Percentiles rank a stretch among this genome's conserved stretches.
These are phyloP conservation scores for Callopanchax toddi DNA, from an alignment of 2,113 vertebrate species.

Conservation along the genomic window DNA sequence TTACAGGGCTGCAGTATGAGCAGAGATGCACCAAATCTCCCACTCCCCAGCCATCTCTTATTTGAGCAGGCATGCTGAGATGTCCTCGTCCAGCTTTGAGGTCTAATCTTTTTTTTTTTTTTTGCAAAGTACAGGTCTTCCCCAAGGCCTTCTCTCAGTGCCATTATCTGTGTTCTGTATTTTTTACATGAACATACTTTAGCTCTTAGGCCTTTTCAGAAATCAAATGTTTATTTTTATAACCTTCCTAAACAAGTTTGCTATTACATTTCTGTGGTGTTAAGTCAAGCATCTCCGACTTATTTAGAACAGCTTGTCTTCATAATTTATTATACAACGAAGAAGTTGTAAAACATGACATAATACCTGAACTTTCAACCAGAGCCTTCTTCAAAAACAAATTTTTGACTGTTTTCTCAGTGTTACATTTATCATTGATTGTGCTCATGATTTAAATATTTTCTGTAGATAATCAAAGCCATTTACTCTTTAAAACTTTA, in stretches of 20 bases:
- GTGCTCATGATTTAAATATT: too few species aligned
- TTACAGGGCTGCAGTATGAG: background rate
- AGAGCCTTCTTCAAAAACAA: too few species aligned
- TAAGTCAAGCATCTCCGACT: background rate
- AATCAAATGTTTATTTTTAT: conserved; percentile 42
- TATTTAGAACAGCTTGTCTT: conserved; percentile 9
- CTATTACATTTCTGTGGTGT: too few species aligned
- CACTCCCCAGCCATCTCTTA: background rate
- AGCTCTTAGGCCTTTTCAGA: conserved; percentile 9
- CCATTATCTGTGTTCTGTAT: background rate
- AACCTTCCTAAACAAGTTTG: conserved; percentile 6
- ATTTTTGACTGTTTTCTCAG: too few species aligned
- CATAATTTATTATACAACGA: background rate
- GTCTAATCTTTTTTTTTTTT: background rate
- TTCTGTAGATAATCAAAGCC: too few species aligned
- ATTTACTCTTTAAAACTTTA: too few species aligned
- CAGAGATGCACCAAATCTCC: background rate
- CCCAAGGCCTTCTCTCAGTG: background rate
- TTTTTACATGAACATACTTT: background rate
- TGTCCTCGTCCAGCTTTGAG: background rate
- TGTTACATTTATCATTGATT: too few species aligned
- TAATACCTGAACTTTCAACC: too few species aligned
- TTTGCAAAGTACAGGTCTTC: background rate
- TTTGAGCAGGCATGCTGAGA: background rate
- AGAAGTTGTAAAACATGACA: background rate